Percentiles rank a stretch among this genome's conserved stretches.
These are phyloP conservation scores for Agrochola macilenta DNA, from an alignment of 2,888 invertebrate genomes.

Conservation along the genomic window DNA sequence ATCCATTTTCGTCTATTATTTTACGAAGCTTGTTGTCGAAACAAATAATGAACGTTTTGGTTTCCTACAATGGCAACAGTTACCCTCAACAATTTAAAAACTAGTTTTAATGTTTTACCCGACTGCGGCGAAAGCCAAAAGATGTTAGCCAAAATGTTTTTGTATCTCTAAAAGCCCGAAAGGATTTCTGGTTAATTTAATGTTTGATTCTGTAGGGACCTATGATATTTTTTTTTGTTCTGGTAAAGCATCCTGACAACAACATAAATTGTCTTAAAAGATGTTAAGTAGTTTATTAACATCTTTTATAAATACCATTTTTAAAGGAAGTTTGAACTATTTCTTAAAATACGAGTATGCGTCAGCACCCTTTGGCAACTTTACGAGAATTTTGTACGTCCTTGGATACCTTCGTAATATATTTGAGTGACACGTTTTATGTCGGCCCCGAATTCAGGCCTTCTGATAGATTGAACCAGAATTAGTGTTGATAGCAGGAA, in stretches of 20 bases:
- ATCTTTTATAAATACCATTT: neutral
- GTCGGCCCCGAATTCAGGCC: slow-evolving; percentile 29
- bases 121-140: neutral
- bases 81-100: neutral
- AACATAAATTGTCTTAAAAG: neutral
- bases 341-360: slow-evolving; percentile 53
- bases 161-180: too few species aligned
- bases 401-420: slow-evolving; percentile 49
- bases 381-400: slow-evolving; percentile 27
- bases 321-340: slow-evolving; percentile 29
- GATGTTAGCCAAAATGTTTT: too few species aligned
- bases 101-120: neutral
- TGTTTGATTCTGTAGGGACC: neutral
- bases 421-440: slow-evolving; percentile 63
- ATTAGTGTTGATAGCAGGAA: slow-evolving; percentile 47
- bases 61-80: neutral
- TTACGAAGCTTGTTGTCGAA: neutral
- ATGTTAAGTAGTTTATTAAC: neutral
- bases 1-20: neutral
- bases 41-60: neutral
- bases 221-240: neutral
- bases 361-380: slow-evolving; percentile 35
- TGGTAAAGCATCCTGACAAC: neutral
- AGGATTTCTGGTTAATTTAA: too few species aligned
- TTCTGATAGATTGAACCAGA: slow-evolving; percentile 56